Evolutionary conservation across 2,888 invertebrate species (phyloP).

Genomic region (Pterostichus madidus): DNA sequence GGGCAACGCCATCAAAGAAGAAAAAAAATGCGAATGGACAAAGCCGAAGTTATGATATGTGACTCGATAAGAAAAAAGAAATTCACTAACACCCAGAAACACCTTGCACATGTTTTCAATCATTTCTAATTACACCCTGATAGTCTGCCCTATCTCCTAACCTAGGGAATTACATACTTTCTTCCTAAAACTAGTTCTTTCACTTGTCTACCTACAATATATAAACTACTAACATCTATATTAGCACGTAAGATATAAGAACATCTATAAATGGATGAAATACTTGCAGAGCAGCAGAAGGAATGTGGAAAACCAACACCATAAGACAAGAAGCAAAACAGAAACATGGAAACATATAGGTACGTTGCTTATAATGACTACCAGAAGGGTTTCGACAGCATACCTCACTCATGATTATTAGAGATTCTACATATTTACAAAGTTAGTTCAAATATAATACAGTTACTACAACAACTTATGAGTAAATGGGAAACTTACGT

Average conservation of each 20-base stretch:
- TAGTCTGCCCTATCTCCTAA: not conserved
- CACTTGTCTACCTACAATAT: conserved; percentile 59
- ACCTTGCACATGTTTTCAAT: conserved; percentile 1
- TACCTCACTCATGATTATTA: conserved; percentile 40
- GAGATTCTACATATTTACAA: not conserved
- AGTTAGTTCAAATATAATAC: conserved; percentile 6
- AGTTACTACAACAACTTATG: conserved; percentile 2
- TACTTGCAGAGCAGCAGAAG: conserved; percentile 61
- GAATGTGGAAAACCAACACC: conserved; percentile 33
- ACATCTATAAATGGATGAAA: conserved; percentile 37
- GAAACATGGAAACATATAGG: conserved; percentile 5
- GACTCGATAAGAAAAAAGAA: conserved; percentile 1
- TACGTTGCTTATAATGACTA: conserved; percentile 33
- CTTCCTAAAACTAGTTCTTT: conserved; percentile 11
- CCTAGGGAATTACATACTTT: conserved; percentile 4
- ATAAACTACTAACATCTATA: conserved; percentile 46
- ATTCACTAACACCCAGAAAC: not conserved
- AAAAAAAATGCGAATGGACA: conserved; percentile 7
- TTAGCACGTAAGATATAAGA: conserved; percentile 34
- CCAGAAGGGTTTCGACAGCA: conserved; percentile 25
- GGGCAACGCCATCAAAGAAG: conserved; percentile 5
- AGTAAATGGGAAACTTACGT: conserved; percentile 14
- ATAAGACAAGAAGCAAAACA: conserved; percentile 14
- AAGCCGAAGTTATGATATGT: not conserved
- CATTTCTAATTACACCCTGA: not conserved